Percentiles rank a stretch among this genome's conserved stretches.
Evolutionary conservation across 2,888 invertebrate species (phyloP).

Genomic region (Gymnoscelis rufifasciata): DNA sequence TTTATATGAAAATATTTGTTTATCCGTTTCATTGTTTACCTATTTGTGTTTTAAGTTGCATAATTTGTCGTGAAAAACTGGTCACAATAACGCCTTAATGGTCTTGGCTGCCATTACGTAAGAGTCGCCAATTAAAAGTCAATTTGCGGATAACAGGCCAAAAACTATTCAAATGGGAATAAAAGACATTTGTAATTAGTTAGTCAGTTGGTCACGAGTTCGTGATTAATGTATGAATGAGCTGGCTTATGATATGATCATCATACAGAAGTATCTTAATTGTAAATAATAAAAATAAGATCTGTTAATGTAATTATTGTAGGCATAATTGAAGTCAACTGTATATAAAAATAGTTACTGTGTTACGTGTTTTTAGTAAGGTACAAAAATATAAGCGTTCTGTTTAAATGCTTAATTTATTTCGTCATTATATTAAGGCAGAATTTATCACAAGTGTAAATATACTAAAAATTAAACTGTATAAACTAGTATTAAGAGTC

Average conservation of each 20-base stretch:
- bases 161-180: not conserved
- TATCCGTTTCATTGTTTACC: no score
- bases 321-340: constrained; percentile 8
- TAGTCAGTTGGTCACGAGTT: not conserved
- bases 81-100: not conserved
- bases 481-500: constrained; percentile 26
- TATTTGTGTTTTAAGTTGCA: no score
- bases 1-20: no score
- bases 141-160: constrained; percentile 14
- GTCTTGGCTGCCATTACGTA: not conserved
- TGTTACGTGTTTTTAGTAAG: constrained; percentile 12
- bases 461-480: constrained; percentile 34
- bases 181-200: not conserved
- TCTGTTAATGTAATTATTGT: constrained; percentile 6
- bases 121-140: constrained; percentile 18
- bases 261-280: not conserved
- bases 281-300: constrained; percentile 8
- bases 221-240: constrained; percentile 1
- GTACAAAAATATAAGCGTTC: constrained; percentile 26
- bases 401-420: constrained; percentile 39
- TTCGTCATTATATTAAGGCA: constrained; percentile 36
- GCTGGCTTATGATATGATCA: not conserved
- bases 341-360: constrained; percentile 7
- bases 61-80: not conserved
- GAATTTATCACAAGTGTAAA: constrained; percentile 61